Evolutionary conservation across 2,113 vertebrate genomes (phyloP).

Genomic region (Genyomyrus donnyi): DNA sequence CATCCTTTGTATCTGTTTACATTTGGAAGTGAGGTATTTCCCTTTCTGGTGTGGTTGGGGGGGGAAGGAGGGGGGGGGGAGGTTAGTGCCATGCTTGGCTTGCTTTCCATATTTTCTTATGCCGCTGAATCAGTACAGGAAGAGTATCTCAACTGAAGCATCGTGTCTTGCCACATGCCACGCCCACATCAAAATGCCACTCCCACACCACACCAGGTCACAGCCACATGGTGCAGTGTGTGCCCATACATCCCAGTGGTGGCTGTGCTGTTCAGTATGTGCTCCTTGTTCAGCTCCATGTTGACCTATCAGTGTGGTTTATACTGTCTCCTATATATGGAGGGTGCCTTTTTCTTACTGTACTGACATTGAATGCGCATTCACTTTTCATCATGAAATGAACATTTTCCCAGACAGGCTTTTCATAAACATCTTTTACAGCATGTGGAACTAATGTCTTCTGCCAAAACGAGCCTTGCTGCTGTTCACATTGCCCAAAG

Average conservation of each 20-base stretch:
- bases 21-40: neutral
- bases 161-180: neutral
- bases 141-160: neutral
- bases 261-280: neutral
- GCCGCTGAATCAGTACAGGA: neutral
- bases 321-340: neutral
- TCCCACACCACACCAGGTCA: neutral
- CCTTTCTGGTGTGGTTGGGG: neutral
- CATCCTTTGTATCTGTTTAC: neutral
- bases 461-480: neutral
- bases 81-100: neutral
- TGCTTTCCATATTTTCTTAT: neutral
- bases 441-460: constrained; percentile 62
- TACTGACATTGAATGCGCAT: neutral
- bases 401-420: neutral
- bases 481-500: neutral
- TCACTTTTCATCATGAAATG: neutral
- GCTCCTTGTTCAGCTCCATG: neutral
- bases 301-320: neutral
- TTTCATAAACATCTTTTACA: constrained; percentile 33
- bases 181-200: neutral
- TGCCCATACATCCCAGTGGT: neutral
- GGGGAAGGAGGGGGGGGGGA: neutral
- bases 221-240: neutral
- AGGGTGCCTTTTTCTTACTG: neutral